Percentiles rank a stretch among this genome's conserved stretches.
Conservation (phyloP, 2,888 invertebrate genomes). For the Nomada goodeniana region DNA sequence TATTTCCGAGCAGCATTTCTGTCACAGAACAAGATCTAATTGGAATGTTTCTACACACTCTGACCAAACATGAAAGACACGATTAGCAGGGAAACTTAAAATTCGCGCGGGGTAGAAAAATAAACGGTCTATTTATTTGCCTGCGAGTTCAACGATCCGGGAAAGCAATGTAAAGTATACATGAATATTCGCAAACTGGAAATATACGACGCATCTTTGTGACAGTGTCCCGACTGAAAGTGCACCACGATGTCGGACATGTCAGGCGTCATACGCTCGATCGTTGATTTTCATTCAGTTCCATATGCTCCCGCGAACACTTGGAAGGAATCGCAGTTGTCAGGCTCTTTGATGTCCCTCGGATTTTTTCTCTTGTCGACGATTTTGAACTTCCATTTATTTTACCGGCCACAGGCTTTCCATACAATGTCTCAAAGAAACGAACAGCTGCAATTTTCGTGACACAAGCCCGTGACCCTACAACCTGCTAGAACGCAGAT, state of each 20-base stretch:
- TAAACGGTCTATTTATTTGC: conserved; percentile 7
- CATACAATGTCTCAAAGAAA: no score
- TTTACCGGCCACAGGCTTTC: no score
- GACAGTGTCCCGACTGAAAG: conserved; percentile 32
- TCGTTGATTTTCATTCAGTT: conserved; percentile 81
- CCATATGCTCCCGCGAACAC: conserved; percentile 50
- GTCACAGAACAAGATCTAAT: background rate
- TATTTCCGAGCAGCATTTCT: no score
- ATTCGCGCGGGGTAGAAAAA: background rate
- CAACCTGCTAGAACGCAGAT: conserved; percentile 4
- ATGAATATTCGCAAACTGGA: conserved; percentile 49
- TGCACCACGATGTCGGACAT: conserved; percentile 67
- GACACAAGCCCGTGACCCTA: background rate
- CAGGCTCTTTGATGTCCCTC: conserved; percentile 8
- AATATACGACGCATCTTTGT: conserved; percentile 43
- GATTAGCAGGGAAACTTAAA: no score
- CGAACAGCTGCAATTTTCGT: background rate
- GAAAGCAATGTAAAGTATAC: conserved; percentile 26
- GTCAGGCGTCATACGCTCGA: conserved; percentile 76
- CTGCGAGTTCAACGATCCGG: conserved; percentile 40
- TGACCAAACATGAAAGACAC: no score
- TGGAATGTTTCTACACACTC: background rate
- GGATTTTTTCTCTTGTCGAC: conserved; percentile 4
- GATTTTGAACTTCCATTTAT: background rate
- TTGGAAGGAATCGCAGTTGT: conserved; percentile 24